Evolutionary conservation across 2,113 vertebrate genomes (phyloP).

Genomic region (Toxostoma redivivum): DNA sequence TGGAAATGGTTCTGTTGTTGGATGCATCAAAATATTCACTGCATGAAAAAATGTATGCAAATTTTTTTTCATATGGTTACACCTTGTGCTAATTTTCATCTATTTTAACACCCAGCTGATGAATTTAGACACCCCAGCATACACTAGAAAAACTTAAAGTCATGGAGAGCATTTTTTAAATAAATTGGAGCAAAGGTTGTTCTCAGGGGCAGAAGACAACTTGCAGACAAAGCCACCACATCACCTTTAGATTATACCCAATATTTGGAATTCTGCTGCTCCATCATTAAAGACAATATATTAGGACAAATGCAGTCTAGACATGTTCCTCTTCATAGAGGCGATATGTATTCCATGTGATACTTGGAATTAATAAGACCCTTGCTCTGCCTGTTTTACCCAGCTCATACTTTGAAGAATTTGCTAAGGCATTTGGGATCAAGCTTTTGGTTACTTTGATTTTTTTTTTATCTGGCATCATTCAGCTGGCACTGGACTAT

Average conservation of each 20-base stretch:
- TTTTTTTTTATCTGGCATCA: neutral
- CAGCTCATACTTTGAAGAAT: neutral
- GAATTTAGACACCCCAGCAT: neutral
- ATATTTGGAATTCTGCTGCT: neutral
- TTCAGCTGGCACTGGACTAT: neutral
- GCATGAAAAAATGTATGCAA: neutral
- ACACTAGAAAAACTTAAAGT: neutral
- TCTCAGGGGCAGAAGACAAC: neutral
- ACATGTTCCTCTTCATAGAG: neutral
- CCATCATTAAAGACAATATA: neutral
- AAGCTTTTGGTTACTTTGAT: neutral
- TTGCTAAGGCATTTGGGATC: neutral
- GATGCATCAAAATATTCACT: neutral
- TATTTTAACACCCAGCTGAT: neutral
- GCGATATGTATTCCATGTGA: neutral
- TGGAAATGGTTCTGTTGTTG: neutral
- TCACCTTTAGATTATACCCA: neutral
- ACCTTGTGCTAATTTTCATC: neutral
- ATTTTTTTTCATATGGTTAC: neutral
- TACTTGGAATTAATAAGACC: neutral
- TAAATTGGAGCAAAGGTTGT: neutral
- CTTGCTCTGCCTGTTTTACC: neutral
- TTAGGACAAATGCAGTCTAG: neutral
- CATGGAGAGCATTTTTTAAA: neutral
- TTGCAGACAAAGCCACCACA: neutral